phyloP scores from a whole-genome alignment of 2,888 invertebrate species.

The Eustalomyia histrio region DNA sequence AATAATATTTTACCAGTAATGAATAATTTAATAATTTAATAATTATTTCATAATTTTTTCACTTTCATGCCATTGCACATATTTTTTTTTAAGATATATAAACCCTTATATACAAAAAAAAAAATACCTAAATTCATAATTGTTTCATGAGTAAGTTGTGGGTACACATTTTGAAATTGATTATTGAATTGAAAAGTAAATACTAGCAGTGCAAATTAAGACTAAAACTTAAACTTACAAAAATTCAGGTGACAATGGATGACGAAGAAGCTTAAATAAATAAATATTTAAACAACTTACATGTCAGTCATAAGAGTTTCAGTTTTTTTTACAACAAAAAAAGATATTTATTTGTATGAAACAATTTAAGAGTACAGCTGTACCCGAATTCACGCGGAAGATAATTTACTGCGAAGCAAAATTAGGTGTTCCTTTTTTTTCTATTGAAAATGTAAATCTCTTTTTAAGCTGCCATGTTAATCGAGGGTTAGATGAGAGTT shows the following conservation, averaged over 20 bases:
- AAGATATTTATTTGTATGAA: conserved; percentile 19
- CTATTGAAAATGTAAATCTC: no score
- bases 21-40: no score
- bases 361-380: conserved; percentile 1
- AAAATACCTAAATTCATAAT: conserved; percentile 36
- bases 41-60: no score
- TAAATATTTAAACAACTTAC: conserved; percentile 18
- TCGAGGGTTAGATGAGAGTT: no score
- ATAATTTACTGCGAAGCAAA: no score
- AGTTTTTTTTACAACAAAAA: conserved; percentile 25
- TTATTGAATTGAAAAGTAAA: conserved; percentile 58
- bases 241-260: conserved; percentile 24
- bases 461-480: no score
- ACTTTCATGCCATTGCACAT: no score
- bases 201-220: conserved; percentile 40
- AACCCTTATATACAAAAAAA: no score
- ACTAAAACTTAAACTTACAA: conserved; percentile 18
- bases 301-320: conserved; percentile 23
- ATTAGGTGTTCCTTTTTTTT: no score
- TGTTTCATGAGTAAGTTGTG: conserved; percentile 47
- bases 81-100: no score
- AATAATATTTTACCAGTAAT: no score
- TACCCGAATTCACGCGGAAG: neutral
- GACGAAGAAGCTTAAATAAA: conserved; percentile 18
- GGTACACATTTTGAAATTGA: conserved; percentile 41